Evolutionary conservation across 1,140 invertebrate genomes (phyloP), one percentile per base, ranked within the genome.

Genomic region (Trypoxylus dichotomus): DNA sequence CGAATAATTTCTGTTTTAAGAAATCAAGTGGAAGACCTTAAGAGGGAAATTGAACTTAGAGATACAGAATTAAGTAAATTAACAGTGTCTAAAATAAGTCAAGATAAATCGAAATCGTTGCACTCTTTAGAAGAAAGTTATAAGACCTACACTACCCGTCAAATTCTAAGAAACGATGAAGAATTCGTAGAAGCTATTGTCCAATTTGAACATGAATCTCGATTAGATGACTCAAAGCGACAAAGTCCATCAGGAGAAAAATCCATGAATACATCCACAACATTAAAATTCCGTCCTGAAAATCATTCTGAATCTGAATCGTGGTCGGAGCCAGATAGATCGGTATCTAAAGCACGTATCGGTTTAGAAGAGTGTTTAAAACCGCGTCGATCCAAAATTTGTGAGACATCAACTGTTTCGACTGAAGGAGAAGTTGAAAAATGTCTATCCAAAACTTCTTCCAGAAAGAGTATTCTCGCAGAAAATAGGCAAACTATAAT

Each of bases 261-360:
- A 60, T 76, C 79, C 1, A 76, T 78, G 58, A 80, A 77, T 15
- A 79, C 82, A 8, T 79, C 81, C 10, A 79, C 80, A 1, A 82
- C 80, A n/a, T 68, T 83, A 6, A 83, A 82, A 60, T 80, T 78
- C 47, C 74, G 75, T 5, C 60, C 84, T 74, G 85, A 89, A 78
- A 85, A 91, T 85, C 88, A 90, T 32, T 94, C 93, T 0, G 94
- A 95, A 83, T 84, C 83, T 0, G 95, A 96, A 82, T 91, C 92
- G 21, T 96, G 94, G 91, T 95, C 94, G 0, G 94, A 95, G 83
- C 94, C 94, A 0, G 94, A 96, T 82, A 89, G 93, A 77, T 91
- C 90, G 76, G 93, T 95, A 0, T 95, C 94, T 0, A 85, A 93
- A 76, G 93, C 92, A 0, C 88, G 94, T 78, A 95, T 95, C 58